phyloP scores from a whole-genome alignment of 2,888 invertebrate species.

The Alcis repandata region DNA sequence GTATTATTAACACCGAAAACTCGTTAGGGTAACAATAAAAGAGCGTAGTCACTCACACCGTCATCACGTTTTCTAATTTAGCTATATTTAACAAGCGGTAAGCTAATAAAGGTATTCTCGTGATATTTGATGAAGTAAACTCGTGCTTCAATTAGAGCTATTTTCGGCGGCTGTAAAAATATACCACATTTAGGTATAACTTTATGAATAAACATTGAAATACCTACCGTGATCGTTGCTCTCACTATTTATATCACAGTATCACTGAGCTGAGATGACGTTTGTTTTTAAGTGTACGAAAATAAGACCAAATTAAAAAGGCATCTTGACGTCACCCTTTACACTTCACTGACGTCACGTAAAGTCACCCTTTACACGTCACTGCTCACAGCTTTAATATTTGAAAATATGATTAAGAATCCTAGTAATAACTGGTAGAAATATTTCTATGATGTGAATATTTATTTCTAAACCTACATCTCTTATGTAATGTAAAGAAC shows the following conservation, averaged over 20 bases:
- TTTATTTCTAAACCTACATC: background rate
- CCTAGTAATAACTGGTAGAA: constrained; percentile 1
- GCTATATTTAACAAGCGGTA: constrained; percentile 7
- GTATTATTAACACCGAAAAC: background rate
- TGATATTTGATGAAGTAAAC: constrained; percentile 27
- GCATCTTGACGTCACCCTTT: background rate
- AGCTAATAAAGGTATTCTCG: constrained; percentile 25
- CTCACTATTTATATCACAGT: constrained; percentile 4
- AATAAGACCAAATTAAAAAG: constrained; percentile 16
- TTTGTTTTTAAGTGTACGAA: constrained; percentile 13
- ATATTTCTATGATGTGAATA: background rate
- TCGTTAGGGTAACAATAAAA: constrained; percentile 6
- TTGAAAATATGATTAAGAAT: constrained; percentile 5
- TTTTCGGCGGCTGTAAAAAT: constrained; percentile 24
- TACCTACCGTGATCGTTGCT: background rate
- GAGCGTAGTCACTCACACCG: constrained; percentile 8
- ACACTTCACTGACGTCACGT: constrained; percentile 14
- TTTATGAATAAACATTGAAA: constrained; percentile 23
- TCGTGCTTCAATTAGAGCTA: constrained; percentile 26
- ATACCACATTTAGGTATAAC: constrained; percentile 23
- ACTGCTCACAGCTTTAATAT: background rate
- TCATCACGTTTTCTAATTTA: constrained; percentile 12
- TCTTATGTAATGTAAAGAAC: background rate
- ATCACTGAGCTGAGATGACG: background rate
- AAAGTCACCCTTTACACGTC: constrained; percentile 6